Percentiles rank a stretch among this genome's conserved stretches.
phyloP scores from a whole-genome alignment of 53 echinoderm and acorn worm species.

The Zoroaster sp. region DNA sequence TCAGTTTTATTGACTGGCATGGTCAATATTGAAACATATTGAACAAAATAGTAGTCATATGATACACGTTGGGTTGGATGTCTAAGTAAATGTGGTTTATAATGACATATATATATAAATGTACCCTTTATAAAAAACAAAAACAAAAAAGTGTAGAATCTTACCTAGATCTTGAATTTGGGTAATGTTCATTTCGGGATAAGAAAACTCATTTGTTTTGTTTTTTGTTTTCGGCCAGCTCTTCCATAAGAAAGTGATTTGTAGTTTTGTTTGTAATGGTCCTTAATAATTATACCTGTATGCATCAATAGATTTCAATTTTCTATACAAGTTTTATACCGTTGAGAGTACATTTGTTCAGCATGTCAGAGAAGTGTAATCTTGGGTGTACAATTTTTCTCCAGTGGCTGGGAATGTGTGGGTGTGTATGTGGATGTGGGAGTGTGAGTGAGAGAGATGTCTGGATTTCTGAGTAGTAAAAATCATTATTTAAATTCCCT shows the following conservation, averaged over 20 bases:
- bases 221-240: constrained; percentile 45
- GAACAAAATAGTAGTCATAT: neutral
- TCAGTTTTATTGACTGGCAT: neutral
- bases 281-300: neutral
- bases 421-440: neutral
- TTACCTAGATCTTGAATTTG: neutral
- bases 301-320: constrained; percentile 46
- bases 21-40: neutral
- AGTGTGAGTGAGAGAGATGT: neutral
- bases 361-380: neutral
- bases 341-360: neutral
- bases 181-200: neutral
- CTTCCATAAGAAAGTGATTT: neutral
- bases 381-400: constrained; percentile 12
- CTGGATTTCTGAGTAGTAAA: neutral
- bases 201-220: neutral
- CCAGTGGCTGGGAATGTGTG: neutral
- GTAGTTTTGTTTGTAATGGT: neutral
- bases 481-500: neutral
- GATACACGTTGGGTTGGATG: neutral
- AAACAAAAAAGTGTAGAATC: neutral
- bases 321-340: constrained; percentile 39
- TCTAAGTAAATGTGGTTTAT: neutral
- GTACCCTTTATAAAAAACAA: neutral
- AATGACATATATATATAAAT: neutral